A percentile compares a stretch with the other conserved stretches of the same genome.
Evolutionary conservation across 2,888 invertebrate species (phyloP).

Genomic region (Thelaira solivaga): DNA sequence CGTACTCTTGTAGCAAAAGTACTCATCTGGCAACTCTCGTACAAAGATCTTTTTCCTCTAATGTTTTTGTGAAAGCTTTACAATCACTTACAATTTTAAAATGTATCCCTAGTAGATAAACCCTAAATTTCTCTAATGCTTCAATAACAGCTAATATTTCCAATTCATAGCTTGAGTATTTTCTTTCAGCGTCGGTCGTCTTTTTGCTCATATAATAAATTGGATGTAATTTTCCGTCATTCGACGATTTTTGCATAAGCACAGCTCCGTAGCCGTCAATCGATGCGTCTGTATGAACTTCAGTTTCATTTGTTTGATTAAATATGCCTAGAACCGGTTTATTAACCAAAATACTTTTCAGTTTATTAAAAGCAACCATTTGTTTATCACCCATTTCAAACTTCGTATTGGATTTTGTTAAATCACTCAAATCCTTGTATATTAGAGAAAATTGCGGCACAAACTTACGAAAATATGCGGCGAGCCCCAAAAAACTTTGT

Average conservation of each 20-base stretch:
- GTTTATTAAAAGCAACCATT: slow-evolving; percentile 26
- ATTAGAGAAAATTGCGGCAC: slow-evolving; percentile 63
- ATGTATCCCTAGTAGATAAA: slow-evolving; percentile 63
- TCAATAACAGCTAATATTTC: slow-evolving; percentile 43
- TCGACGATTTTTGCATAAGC: slow-evolving; percentile 35
- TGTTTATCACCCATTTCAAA: slow-evolving; percentile 60
- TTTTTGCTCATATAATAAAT: slow-evolving; percentile 42
- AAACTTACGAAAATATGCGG: slow-evolving; percentile 68
- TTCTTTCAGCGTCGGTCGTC: slow-evolving; percentile 24
- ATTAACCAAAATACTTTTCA: background rate
- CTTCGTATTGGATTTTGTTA: slow-evolving; percentile 48
- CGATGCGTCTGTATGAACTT: slow-evolving; percentile 34
- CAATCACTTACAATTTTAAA: slow-evolving; percentile 63
- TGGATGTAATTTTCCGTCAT: slow-evolving; percentile 12
- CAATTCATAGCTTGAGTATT: slow-evolving; percentile 36
- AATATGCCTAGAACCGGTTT: slow-evolving; percentile 52
- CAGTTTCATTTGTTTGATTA: slow-evolving; percentile 36
- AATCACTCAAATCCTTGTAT: slow-evolving; percentile 61
- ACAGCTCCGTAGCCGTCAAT: slow-evolving; percentile 56
- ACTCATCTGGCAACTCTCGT: slow-evolving; percentile 57
- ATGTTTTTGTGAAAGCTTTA: slow-evolving; percentile 57
- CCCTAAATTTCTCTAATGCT: slow-evolving; percentile 64
- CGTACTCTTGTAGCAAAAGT: slow-evolving; percentile 34
- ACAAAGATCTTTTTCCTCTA: slow-evolving; percentile 57
- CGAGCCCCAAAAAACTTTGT: slow-evolving; percentile 67